Evolutionary conservation across 2,113 vertebrate species (phyloP).

Genomic region (Petaurus breviceps): DNA sequence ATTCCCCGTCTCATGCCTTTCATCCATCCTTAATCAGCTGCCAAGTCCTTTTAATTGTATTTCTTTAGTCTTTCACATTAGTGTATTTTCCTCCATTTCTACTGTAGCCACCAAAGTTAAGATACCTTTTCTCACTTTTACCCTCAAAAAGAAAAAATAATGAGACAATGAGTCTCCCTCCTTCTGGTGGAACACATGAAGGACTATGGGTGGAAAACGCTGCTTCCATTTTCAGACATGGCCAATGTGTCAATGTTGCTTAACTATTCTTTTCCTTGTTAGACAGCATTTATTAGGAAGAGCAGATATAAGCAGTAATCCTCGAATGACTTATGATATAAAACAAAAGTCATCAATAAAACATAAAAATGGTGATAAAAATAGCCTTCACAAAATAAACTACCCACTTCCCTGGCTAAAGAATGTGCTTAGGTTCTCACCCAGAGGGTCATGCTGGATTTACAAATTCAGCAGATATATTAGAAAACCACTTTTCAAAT

Average conservation of each 20-base stretch:
- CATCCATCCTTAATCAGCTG: background rate
- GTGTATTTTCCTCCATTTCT: background rate
- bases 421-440: slow-evolving; percentile 53
- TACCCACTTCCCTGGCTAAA: background rate
- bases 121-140: background rate
- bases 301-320: background rate
- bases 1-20: background rate
- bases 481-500: slow-evolving; percentile 47
- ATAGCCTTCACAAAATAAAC: slow-evolving; percentile 61
- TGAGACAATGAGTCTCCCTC: background rate
- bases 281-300: background rate
- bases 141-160: background rate
- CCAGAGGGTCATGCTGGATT: slow-evolving; percentile 48
- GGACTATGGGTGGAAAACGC: background rate
- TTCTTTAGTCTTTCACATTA: background rate
- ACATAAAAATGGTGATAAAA: slow-evolving; percentile 48
- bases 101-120: background rate
- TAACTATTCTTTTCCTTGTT: background rate
- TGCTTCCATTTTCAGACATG: background rate
- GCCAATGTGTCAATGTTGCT: background rate
- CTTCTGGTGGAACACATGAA: background rate
- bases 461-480: slow-evolving; percentile 35
- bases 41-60: background rate
- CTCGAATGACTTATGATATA: background rate
- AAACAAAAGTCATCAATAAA: background rate